Conservation (phyloP, 2,888 invertebrate species). For the Drosophila tripunctata region DNA sequence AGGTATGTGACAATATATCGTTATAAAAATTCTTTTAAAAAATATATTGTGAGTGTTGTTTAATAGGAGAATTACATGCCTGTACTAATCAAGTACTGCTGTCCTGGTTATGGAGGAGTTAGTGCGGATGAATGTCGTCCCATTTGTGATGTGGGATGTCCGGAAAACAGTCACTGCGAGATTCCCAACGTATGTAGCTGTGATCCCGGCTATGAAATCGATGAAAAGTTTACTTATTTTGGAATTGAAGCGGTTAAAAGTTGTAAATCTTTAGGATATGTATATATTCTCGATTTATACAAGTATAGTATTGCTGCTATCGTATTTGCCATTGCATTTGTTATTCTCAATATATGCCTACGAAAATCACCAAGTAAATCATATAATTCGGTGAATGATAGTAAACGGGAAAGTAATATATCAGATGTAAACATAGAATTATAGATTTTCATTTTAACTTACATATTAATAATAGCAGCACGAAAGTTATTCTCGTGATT, state of each 20-base stretch:
- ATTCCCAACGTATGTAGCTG: constrained; percentile 13
- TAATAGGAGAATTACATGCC: constrained; percentile 31
- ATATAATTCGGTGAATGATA: too few species aligned
- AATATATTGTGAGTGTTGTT: neutral
- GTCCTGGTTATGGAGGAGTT: constrained; percentile 12
- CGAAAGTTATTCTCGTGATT: too few species aligned
- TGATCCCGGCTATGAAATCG: neutral
- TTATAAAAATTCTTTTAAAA: neutral
- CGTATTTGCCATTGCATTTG: neutral
- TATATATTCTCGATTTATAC: too few species aligned
- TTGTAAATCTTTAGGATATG: neutral
- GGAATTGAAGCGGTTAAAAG: neutral
- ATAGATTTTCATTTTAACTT: too few species aligned
- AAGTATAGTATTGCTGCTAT: neutral
- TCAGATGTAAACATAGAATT: too few species aligned
- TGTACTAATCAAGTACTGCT: neutral
- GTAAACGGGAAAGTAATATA: too few species aligned
- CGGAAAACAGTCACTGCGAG: constrained; percentile 15
- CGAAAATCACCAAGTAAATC: neutral
- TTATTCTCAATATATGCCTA: neutral
- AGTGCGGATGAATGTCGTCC: neutral
- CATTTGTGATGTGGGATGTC: constrained; percentile 31
- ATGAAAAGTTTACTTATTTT: neutral
- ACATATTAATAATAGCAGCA: too few species aligned
- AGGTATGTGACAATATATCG: neutral